Base-by-base conservation (phyloP, 2,888 invertebrate genomes). In the Dolichopus griseipennis region DNA sequence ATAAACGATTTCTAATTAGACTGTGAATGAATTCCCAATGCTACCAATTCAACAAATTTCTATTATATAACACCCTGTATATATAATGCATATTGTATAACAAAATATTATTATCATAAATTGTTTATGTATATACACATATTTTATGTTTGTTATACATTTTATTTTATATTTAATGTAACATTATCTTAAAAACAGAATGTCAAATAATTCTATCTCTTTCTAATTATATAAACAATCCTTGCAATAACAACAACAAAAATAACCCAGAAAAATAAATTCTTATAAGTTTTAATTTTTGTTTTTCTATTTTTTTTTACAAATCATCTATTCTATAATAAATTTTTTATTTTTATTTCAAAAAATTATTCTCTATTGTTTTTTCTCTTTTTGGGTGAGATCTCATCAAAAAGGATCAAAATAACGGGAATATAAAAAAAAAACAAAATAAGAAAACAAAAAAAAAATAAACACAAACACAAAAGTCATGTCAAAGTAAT, bases 331-430 rank as follows among this genome's bases (percentile, higher is more conserved):
- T 52, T 52, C 52, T 52, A 18, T 52, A 52, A 52, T 52, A 52
- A 52, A 52, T 52, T 52, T n/a, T 52, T 15, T 18, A 18, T 12
- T 52, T 52, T 52, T 52, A 6, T 52, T n/a, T n/a, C 52, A 12
- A n/a, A n/a, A n/a, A n/a, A 18, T 52, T 52, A 18, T 52, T 12
- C 18, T 52, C 3, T 37, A 12, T 52, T 52, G 15, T 52, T 52
- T 15, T 52, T 43, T 12, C 4, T 52, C 15, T 52, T 52, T 43
- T 52, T 52, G 52, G 52, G 52, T n/a, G 18, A 52, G 52, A 52
- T 52, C 52, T 52, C 52, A 52, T 52, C 52, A 52, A 52, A 52
- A 52, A 52, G 52, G 52, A 52, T 52, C 52, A 52, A 52, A 52
- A 52, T 52, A 6, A 52, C n/a, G 15, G 12, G 41, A 9, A 41